Conservation (phyloP, 2,113 vertebrate species). For the Pluvialis apricaria region DNA sequence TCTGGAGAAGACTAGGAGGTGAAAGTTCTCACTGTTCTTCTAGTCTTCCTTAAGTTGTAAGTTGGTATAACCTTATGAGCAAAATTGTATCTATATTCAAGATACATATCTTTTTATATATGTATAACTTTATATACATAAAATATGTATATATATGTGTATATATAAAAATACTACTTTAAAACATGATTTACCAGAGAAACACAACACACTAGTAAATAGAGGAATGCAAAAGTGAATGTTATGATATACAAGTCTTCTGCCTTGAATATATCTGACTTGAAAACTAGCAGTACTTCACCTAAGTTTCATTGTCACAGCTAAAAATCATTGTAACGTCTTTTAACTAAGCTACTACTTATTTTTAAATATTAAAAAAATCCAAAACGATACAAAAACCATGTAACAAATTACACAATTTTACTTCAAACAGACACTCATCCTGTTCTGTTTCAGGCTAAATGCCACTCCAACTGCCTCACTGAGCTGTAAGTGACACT, state of each 20-base stretch:
- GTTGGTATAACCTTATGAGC: background rate
- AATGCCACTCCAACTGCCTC: background rate
- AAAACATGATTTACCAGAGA: background rate
- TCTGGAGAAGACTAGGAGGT: background rate
- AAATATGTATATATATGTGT: background rate
- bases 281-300: background rate
- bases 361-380: background rate
- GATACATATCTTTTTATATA: background rate
- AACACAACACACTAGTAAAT: background rate
- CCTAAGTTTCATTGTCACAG: background rate
- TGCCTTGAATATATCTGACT: background rate
- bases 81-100: background rate
- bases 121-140: background rate
- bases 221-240: background rate
- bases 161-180: background rate
- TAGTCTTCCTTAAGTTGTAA: background rate
- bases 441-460: background rate
- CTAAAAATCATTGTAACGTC: background rate
- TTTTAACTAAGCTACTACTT: background rate
- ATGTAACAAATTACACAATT: background rate
- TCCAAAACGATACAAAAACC: background rate
- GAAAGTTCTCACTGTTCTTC: background rate
- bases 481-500: accelerated
- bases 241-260: background rate
- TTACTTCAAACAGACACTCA: background rate